phyloP scores from a whole-genome alignment of 1,140 invertebrate genomes.

The Philotrypesis tridentata region DNA sequence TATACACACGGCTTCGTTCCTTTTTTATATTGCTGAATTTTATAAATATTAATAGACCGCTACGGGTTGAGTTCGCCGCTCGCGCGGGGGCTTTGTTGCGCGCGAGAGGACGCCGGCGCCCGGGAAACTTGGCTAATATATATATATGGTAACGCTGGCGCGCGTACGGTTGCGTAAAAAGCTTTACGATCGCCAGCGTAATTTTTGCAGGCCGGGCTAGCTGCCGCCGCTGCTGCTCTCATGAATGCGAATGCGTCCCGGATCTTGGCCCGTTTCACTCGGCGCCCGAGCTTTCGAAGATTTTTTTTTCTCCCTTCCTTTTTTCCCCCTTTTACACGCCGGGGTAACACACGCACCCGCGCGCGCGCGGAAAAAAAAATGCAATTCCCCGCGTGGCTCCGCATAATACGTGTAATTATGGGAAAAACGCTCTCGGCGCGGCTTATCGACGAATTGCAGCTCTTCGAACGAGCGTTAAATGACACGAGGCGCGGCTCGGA shows the following conservation, averaged over 20 bases:
- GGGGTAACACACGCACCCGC: too few relatives aligned
- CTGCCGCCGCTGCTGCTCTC: too few relatives aligned
- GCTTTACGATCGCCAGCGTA: not conserved
- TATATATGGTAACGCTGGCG: not conserved
- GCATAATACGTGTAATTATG: not conserved
- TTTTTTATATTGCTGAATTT: slow-evolving; percentile 24
- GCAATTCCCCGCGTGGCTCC: not conserved
- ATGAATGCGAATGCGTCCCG: not conserved
- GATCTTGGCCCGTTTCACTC: not conserved
- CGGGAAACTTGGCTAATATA: not conserved
- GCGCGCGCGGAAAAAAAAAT: too few relatives aligned
- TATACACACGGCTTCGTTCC: not conserved
- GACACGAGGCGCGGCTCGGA: too few relatives aligned
- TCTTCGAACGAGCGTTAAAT: too few relatives aligned
- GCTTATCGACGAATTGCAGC: too few relatives aligned
- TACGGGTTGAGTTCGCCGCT: too few relatives aligned
- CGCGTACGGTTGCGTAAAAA: not conserved
- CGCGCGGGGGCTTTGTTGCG: too few relatives aligned
- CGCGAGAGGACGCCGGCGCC: too few relatives aligned
- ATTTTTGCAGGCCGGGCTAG: not conserved
- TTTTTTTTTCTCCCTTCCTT: not conserved
- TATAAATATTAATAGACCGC: slow-evolving; percentile 34
- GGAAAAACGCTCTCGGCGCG: not conserved
- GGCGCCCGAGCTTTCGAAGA: too few relatives aligned
- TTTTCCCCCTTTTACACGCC: too few relatives aligned